Conservation (phyloP, 2,888 invertebrate genomes). For the Agapostemon virescens region DNA sequence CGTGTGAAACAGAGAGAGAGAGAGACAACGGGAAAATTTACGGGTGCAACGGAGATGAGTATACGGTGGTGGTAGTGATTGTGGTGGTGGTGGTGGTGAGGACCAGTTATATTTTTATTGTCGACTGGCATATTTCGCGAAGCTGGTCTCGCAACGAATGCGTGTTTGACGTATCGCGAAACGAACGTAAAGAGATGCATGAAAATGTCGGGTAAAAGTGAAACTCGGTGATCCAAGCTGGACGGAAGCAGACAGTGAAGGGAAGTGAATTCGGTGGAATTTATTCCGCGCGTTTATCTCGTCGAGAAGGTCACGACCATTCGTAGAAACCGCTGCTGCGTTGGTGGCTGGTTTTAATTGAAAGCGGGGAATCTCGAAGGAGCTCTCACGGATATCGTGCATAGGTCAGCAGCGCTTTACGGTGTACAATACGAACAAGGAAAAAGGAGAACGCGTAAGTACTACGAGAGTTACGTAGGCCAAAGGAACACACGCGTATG, state of each 20-base stretch:
- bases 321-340: constrained; percentile 45
- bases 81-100: background rate
- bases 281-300: constrained; percentile 38
- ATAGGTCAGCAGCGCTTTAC: constrained; percentile 40
- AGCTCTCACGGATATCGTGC: constrained; percentile 41
- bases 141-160: constrained; percentile 23
- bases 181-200: constrained; percentile 27
- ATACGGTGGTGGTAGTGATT: constrained; percentile 34
- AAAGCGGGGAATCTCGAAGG: constrained; percentile 54
- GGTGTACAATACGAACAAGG: constrained; percentile 19
- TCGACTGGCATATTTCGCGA: constrained; percentile 49
- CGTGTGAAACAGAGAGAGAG: constrained; percentile 45
- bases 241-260: constrained; percentile 16
- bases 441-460: constrained; percentile 40
- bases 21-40: constrained; percentile 18
- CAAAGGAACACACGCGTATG: constrained; percentile 45
- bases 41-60: constrained; percentile 35
- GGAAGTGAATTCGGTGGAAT: constrained; percentile 31
- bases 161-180: constrained; percentile 34
- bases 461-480: constrained; percentile 12
- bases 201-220: constrained; percentile 68
- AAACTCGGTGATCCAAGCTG: constrained; percentile 61
- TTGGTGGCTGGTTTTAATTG: constrained; percentile 52
- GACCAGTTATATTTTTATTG: constrained; percentile 60
- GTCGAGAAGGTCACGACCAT: constrained; percentile 65